phyloP scores from a whole-genome alignment of 2,888 invertebrate genomes.

The Herminia tarsipennalis region DNA sequence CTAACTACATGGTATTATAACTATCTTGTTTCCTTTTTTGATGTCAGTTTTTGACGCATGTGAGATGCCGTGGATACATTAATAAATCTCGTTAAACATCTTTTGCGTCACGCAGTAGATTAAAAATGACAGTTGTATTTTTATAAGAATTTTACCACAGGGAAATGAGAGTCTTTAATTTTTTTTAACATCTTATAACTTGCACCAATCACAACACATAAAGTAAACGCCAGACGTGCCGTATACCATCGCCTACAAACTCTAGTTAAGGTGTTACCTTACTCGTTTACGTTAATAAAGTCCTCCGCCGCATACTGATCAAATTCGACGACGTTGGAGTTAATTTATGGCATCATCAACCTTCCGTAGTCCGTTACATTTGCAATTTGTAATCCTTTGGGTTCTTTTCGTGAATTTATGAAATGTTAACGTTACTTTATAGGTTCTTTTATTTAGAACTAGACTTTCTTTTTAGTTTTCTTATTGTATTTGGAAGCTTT shows the following conservation, averaged over 20 bases:
- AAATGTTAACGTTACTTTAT: too few relatives aligned
- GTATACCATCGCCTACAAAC: constrained; percentile 15
- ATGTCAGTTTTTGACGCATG: too few relatives aligned
- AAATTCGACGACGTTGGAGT: constrained; percentile 32
- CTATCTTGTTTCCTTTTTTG: too few relatives aligned
- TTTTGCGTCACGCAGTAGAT: too few relatives aligned
- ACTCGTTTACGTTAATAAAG: constrained; percentile 42
- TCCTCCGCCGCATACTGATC: constrained; percentile 35
- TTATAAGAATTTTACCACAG: too few relatives aligned
- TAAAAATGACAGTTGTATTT: too few relatives aligned
- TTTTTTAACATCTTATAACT: too few relatives aligned
- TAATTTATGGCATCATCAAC: constrained; percentile 46
- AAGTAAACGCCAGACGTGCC: constrained; percentile 15
- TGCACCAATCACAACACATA: constrained; percentile 13
- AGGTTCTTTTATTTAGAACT: too few relatives aligned
- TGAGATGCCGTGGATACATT: too few relatives aligned
- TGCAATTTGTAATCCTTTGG: constrained; percentile 43
- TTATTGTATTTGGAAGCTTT: background rate
- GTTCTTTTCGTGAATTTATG: constrained; percentile 3
- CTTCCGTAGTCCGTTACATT: constrained; percentile 39
- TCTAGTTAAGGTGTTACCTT: constrained; percentile 33
- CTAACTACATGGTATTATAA: too few relatives aligned
- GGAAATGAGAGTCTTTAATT: too few relatives aligned
- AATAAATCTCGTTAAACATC: too few relatives aligned
- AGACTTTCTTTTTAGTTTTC: background rate